Percentiles rank a stretch among this genome's conserved stretches.
These are phyloP conservation scores for Ceyx erithaca DNA, from an alignment of 2,797 vertebrate genomes.

Conservation along the genomic window DNA sequence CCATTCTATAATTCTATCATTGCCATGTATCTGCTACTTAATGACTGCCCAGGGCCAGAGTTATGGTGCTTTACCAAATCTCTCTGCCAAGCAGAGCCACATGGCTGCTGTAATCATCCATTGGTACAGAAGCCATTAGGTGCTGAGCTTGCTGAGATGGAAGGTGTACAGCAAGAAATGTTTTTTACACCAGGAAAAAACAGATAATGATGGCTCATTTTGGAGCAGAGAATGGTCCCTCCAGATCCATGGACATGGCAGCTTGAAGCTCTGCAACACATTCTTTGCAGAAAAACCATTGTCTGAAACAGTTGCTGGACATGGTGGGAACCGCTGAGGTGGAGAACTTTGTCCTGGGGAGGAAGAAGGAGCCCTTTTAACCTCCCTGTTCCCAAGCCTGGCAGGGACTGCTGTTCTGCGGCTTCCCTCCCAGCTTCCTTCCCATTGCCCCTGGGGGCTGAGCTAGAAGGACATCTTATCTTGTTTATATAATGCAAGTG, in stretches of 20 bases:
- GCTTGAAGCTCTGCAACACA: accelerated
- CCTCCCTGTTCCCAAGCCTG: neutral
- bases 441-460: neutral
- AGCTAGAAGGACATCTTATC: conserved; percentile 12
- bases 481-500: neutral
- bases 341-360: neutral
- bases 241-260: neutral
- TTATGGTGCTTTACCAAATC: neutral
- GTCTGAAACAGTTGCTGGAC: accelerated
- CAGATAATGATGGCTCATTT: neutral
- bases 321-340: neutral
- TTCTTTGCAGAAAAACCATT: neutral
- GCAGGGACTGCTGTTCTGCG: neutral
- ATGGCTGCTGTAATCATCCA: accelerated
- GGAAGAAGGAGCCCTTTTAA: conserved; percentile 18
- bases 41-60: too few species aligned
- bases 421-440: conserved; percentile 41
- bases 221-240: neutral
- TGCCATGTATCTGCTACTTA: accelerated
- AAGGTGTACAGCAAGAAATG: neutral
- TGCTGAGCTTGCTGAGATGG: neutral
- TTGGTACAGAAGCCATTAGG: neutral
- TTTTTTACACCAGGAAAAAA: neutral
- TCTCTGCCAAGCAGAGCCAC: neutral
- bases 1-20: neutral